These are phyloP conservation scores for Drosophila burlai DNA, from an alignment of 1,140 invertebrate genomes.

Conservation along the genomic window DNA sequence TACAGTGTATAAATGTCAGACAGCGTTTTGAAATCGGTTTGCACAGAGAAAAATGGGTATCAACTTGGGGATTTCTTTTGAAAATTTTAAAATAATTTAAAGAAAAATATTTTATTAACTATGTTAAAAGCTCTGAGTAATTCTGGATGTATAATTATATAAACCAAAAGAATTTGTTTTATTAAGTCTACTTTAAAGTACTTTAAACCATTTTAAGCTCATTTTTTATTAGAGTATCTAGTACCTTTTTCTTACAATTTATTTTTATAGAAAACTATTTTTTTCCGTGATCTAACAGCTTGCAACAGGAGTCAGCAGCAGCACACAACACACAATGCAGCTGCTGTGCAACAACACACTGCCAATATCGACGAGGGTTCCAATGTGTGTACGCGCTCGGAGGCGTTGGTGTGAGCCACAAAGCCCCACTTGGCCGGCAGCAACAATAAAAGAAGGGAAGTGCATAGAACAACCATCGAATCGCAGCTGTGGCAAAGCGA, in stretches of 20 bases:
- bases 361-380: constrained; percentile 34
- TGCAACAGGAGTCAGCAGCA: constrained; percentile 24
- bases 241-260: too few relatives aligned
- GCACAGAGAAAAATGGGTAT: neutral
- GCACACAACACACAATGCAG: constrained; percentile 20
- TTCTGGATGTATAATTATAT: too few relatives aligned
- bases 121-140: too few relatives aligned
- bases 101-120: neutral
- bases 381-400: constrained; percentile 1
- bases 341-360: constrained; percentile 32
- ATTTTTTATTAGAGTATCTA: accelerated
- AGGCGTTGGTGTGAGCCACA: constrained; percentile 27
- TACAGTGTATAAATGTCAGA: constrained; percentile 38
- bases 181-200: too few relatives aligned
- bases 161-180: too few relatives aligned
- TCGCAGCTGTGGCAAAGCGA: constrained; percentile 35
- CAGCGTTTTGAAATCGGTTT: constrained; percentile 26
- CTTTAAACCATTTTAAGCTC: neutral
- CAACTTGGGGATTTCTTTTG: too few relatives aligned
- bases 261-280: neutral
- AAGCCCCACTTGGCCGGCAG: constrained; percentile 37
- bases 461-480: constrained; percentile 50
- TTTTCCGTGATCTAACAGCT: constrained; percentile 4
- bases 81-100: neutral
- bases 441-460: constrained; percentile 52